These are phyloP conservation scores for Steinernema carpocapsae DNA, from an alignment of 2,888 invertebrate genomes.

Conservation along the genomic window DNA sequence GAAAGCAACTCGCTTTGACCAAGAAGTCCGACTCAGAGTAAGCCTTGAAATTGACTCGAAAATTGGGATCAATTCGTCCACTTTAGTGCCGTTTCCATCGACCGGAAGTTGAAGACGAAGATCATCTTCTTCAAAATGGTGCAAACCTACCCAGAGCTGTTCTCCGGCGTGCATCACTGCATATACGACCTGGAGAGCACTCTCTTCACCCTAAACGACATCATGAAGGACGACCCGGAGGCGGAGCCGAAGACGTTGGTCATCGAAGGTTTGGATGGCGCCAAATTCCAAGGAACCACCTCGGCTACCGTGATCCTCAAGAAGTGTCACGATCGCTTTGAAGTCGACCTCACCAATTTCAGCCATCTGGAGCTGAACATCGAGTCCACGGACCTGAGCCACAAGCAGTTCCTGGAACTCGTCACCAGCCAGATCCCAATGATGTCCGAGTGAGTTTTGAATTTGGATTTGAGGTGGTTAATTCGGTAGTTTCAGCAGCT, in stretches of 20 bases:
- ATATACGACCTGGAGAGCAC: slow-evolving; percentile 21
- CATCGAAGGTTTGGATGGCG: neutral
- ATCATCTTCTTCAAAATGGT: slow-evolving; percentile 16
- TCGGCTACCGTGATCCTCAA: slow-evolving; percentile 5
- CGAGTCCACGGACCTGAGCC: slow-evolving; percentile 5
- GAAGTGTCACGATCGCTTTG: slow-evolving; percentile 10
- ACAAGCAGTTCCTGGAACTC: slow-evolving; percentile 29
- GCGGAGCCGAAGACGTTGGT: neutral
- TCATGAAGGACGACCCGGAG: neutral
- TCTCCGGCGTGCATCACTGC: neutral
- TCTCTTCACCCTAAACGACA: slow-evolving; percentile 8
- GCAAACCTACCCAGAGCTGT: neutral
- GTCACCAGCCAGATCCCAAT: slow-evolving; percentile 29
- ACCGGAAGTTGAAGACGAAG: slow-evolving; percentile 12
- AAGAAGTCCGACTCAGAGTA: slow-evolving; percentile 25
- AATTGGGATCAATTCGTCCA: no score
- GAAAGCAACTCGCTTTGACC: neutral
- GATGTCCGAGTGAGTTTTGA: neutral
- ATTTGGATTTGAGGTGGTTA: neutral
- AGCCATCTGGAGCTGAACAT: neutral
- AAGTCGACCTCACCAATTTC: slow-evolving; percentile 5
- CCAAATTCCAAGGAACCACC: slow-evolving; percentile 22
- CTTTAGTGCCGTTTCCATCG: slow-evolving; percentile 21
- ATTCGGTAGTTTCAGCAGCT: neutral
- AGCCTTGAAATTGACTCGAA: neutral